Evolutionary conservation across 2,888 invertebrate species (phyloP), one percentile per base, ranked within the genome.

Genomic region (Cinara cedri): DNA sequence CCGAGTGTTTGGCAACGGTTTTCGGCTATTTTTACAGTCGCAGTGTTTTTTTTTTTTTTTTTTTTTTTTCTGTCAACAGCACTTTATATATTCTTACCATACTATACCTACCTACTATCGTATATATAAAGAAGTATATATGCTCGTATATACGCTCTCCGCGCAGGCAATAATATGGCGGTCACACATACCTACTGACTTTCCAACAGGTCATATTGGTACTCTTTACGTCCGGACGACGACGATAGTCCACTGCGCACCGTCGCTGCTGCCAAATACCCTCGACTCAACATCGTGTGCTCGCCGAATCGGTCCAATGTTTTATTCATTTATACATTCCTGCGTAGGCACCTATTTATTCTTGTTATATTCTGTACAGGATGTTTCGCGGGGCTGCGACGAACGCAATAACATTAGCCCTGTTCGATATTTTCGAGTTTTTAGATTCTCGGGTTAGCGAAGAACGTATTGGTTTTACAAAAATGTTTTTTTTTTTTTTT

Each of bases 21-120:
- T 60, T 70, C 26, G 60, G 78, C 62, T 78, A 78, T 78, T 78
- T 78, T 70, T 78, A 70, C 55, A 42, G 14, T 55, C 55, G n/a
- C 10, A 9, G 21, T 1, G 34, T n/a, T 8, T 9, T 19, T 34
- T n/a, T 14, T 68, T 46, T 49, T 66, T 55, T 66, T 55, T 72
- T 72, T 62, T 54, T 60, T 57, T 34, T 44, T 49, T 68, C 70
- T 55, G 60, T 70, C 68, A 78, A 70, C 78, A 60, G 57, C 68
- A 34, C 66, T 66, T 76, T 46, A 54, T 19, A 6, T 49, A 66
- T 24, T 24, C n/a, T 24, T 49, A 26, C 21, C 34, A 42, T 21
- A n/a, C 19, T 10, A 10, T n/a, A n/a, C n/a, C 14, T 21, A 1
- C n/a, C 14, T 74, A 74, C 19, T 74, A 42, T n/a, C n/a, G n/a